Conservation (phyloP, 2,888 invertebrate species). For the Spisula solida region DNA sequence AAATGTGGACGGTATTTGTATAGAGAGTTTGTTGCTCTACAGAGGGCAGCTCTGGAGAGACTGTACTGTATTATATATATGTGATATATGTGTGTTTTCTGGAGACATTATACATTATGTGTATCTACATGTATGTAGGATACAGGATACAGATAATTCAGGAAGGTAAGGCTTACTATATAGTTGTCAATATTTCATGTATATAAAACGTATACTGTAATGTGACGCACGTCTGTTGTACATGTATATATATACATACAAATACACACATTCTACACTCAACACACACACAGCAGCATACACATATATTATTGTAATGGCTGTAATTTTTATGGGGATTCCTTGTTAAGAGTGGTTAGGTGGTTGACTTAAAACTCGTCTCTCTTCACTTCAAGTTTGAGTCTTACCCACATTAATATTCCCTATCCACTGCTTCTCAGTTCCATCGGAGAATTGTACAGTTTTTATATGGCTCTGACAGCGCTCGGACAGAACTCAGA, state of each 20-base stretch:
- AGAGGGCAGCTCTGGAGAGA: no score
- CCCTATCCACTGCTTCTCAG: no score
- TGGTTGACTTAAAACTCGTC: no score
- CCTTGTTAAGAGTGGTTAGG: neutral
- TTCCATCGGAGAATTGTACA: no score
- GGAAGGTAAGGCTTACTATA: slow-evolving; percentile 56
- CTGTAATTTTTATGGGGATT: neutral
- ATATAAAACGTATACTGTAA: neutral
- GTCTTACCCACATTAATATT: no score
- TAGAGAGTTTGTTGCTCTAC: no score
- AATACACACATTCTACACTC: neutral
- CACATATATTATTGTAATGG: neutral
- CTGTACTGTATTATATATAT: no score
- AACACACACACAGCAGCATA: neutral
- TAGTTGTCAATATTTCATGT: slow-evolving; percentile 2
- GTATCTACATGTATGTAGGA: slow-evolving; percentile 38
- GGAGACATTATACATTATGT: neutral
- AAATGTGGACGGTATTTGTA: no score
- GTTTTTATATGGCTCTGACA: no score
- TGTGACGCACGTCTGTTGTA: slow-evolving; percentile 31
- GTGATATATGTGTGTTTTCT: neutral
- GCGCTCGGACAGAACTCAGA: no score
- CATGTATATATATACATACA: neutral
- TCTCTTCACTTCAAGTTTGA: no score
- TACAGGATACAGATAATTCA: slow-evolving; percentile 50